Evolutionary conservation across 1,140 invertebrate species (phyloP), one percentile per base, ranked within the genome.

Genomic region (Helicoverpa zea): DNA sequence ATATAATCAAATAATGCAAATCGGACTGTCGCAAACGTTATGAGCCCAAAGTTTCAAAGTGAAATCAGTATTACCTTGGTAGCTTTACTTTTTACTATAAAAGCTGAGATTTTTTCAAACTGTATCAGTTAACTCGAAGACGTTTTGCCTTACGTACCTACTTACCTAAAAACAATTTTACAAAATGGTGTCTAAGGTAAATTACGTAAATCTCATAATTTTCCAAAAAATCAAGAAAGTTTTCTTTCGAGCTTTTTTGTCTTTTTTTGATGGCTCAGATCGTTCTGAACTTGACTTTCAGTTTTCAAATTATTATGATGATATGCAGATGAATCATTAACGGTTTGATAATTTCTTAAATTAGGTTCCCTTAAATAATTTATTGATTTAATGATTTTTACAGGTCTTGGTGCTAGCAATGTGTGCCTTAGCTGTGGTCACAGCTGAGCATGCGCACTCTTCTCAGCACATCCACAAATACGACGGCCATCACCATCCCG

Each of bases 391-490:
- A 43, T 43, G 35, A 35, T 18, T 49, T 30, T 80, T 68, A 2
- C 81, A 87, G 86, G 54, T 84, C 3, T 11, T 87, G 43, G 35
- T 77, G 29, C 14, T 79, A 3, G 82, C 75, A 9, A 16, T 68
- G 16, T 30, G 58, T 14, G 47, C 35, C 0, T 58, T 49, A 14
- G 52, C 70, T 16, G 78, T 73, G 49, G 81, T 70, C 7, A 10
- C 64, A 30, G 75, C 79, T 13, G 66, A 83, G 23, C 72, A 82
- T 16, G 83, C 77, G n/a, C 75, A 81, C 64, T 81, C 90, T 90
- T 79, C 93, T 88, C 52, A 81, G 52, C 56, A 81, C 35, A 66
- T 81, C 58, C 73, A 81, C 72, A 81, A 58, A 58, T 63, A 81
- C 88, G 91, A 43, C 87, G 94, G 70, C 11, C 70, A 73, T 10